phyloP scores from a whole-genome alignment of 2,888 invertebrate genomes.

The Oscheius sp. region DNA sequence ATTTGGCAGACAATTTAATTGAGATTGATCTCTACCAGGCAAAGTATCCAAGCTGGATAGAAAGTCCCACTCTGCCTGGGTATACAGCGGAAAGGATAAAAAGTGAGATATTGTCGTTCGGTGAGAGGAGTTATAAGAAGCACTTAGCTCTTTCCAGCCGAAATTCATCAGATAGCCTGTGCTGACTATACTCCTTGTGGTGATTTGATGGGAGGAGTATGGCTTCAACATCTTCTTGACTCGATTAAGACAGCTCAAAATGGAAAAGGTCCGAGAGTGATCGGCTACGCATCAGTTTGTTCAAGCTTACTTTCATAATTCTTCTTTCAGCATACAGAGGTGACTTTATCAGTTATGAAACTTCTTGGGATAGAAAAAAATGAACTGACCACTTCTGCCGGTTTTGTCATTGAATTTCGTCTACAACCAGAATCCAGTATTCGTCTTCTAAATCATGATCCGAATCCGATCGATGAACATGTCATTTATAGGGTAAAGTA shows the following conservation, averaged over 20 bases:
- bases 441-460: slow-evolving; percentile 56
- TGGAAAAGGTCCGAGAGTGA: slow-evolving; percentile 39
- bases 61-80: slow-evolving; percentile 43
- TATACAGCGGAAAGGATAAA: slow-evolving; percentile 29
- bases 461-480: slow-evolving; percentile 56
- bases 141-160: slow-evolving; percentile 36
- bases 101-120: slow-evolving; percentile 13
- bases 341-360: slow-evolving; percentile 53
- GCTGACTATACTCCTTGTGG: slow-evolving; percentile 52
- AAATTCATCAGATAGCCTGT: slow-evolving; percentile 55
- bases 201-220: slow-evolving; percentile 57
- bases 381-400: slow-evolving; percentile 56
- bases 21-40: slow-evolving; percentile 45
- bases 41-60: slow-evolving; percentile 53
- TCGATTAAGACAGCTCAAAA: slow-evolving; percentile 31
- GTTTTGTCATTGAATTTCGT: slow-evolving; percentile 52
- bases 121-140: not conserved
- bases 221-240: slow-evolving; percentile 49
- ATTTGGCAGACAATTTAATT: slow-evolving; percentile 59
- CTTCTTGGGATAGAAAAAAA: slow-evolving; percentile 46
- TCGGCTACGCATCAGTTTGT: slow-evolving; percentile 57
- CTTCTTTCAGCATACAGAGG: slow-evolving; percentile 61
- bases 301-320: too few relatives aligned
- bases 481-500: slow-evolving; percentile 47
- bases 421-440: slow-evolving; percentile 37